Conservation (phyloP, 1,140 invertebrate species). For the Hyles euphorbiae region DNA sequence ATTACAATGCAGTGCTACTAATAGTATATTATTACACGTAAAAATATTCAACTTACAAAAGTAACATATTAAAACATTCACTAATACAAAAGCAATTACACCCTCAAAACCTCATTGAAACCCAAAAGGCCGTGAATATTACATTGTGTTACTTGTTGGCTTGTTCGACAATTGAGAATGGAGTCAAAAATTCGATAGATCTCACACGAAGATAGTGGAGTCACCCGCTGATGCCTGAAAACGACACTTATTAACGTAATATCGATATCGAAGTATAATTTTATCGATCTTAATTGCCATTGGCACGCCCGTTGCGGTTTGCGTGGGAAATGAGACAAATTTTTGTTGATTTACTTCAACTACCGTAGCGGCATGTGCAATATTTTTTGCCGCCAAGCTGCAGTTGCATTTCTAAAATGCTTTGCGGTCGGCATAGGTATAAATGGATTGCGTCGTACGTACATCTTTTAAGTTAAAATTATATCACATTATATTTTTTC, state of each 20-base stretch:
- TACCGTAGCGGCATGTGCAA: slow-evolving; percentile 10
- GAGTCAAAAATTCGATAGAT: slow-evolving; percentile 46
- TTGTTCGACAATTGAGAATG: slow-evolving; percentile 20
- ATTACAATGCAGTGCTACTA: too few relatives aligned
- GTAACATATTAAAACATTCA: background rate
- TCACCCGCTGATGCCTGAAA: slow-evolving; percentile 57
- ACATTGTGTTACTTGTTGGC: background rate
- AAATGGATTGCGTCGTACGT: too few relatives aligned
- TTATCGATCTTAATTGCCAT: slow-evolving; percentile 34
- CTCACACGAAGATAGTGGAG: slow-evolving; percentile 63
- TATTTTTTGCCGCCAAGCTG: slow-evolving; percentile 8
- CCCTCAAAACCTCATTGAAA: slow-evolving; percentile 16
- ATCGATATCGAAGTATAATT: slow-evolving; percentile 21
- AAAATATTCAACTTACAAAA: too few relatives aligned
- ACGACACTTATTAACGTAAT: slow-evolving; percentile 57
- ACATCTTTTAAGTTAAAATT: too few relatives aligned
- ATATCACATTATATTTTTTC: too few relatives aligned
- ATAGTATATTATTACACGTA: too few relatives aligned
- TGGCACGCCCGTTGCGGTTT: slow-evolving; percentile 41
- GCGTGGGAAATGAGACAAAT: slow-evolving; percentile 41
- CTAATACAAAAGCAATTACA: slow-evolving; percentile 11
- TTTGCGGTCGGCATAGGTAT: background rate
- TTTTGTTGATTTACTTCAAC: slow-evolving; percentile 24
- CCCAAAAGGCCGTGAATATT: slow-evolving; percentile 25
- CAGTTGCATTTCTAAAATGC: background rate